Percentiles rank a stretch among this genome's conserved stretches.
These are phyloP conservation scores for Eupristina koningsbergeri DNA, from an alignment of 1,140 invertebrate genomes.

Conservation along the genomic window DNA sequence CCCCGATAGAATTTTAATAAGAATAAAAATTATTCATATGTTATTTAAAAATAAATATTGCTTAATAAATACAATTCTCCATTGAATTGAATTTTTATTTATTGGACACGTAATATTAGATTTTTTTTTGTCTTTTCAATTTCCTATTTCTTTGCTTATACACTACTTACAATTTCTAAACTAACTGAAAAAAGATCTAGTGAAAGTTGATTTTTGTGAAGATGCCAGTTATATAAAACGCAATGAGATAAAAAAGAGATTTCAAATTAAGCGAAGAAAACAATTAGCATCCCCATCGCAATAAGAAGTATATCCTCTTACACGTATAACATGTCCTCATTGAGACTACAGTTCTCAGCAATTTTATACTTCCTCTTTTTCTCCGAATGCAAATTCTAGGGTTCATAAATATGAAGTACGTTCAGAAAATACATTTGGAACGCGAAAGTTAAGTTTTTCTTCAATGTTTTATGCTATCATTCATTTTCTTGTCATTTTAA, in stretches of 20 bases:
- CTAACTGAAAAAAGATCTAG: neutral
- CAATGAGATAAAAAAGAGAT: neutral
- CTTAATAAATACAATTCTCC: too few relatives aligned
- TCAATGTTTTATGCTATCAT: neutral
- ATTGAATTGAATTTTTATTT: too few relatives aligned
- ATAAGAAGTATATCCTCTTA: neutral
- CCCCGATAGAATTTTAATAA: too few relatives aligned
- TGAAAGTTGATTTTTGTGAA: neutral
- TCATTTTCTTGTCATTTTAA: neutral
- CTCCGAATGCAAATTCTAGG: neutral
- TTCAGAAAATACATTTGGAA: neutral
- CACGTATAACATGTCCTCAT: neutral
- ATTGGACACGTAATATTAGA: too few relatives aligned
- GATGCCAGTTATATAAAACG: neutral
- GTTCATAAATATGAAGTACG: neutral
- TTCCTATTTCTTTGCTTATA: too few relatives aligned
- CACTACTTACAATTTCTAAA: too few relatives aligned
- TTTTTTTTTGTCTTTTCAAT: too few relatives aligned
- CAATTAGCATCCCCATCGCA: neutral
- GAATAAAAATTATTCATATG: too few relatives aligned
- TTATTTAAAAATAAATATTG: too few relatives aligned
- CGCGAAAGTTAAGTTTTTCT: neutral
- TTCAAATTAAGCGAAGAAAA: neutral
- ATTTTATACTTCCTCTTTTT: neutral
- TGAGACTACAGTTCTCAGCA: neutral